Evolutionary conservation across 2,797 vertebrate species (phyloP).

Genomic region (Notolepis coatsorum): DNA sequence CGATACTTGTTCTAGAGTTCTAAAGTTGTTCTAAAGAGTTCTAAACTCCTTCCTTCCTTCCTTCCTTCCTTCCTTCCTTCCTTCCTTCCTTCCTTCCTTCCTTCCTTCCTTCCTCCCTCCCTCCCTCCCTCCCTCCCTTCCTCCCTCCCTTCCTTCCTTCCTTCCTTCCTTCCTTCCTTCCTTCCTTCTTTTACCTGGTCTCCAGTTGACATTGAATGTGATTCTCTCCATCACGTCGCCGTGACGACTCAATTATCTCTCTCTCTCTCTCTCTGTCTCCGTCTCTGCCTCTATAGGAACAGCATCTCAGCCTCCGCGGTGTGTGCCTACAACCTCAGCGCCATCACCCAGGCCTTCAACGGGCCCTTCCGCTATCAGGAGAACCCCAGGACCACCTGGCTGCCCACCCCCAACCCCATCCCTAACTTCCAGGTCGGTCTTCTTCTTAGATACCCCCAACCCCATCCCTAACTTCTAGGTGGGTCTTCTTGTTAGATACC

Average conservation of each 20-base stretch:
- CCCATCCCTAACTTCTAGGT: constrained; percentile 97
- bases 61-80: not conserved
- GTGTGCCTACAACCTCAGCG: constrained; percentile 94
- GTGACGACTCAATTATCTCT: too few relatives aligned
- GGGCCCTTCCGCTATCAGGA: constrained; percentile 97
- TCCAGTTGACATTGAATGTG: too few relatives aligned
- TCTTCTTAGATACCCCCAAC: too few relatives aligned
- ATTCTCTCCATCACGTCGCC: too few relatives aligned
- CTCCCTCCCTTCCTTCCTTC: too few relatives aligned
- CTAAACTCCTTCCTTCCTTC: not conserved
- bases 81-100: not conserved
- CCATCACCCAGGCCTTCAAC: constrained; percentile 91
- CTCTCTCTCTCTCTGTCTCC: not conserved
- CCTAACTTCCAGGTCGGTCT: constrained; percentile 97
- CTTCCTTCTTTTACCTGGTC: not conserved
- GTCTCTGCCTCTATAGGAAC: constrained; percentile 80
- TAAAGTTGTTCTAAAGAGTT: too few relatives aligned
- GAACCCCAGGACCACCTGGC: constrained; percentile 94
- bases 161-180: not conserved
- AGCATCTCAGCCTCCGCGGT: constrained; percentile 96
- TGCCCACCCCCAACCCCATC: constrained; percentile 93
- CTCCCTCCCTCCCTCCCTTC: not conserved
- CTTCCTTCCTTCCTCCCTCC: not conserved
- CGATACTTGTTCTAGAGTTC: too few relatives aligned
- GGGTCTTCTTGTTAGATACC: too few relatives aligned